A percentile compares a stretch with the other conserved stretches of the same genome.
These are phyloP conservation scores for Argopecten irradians DNA, from an alignment of 1,140 invertebrate species.

Conservation along the genomic window DNA sequence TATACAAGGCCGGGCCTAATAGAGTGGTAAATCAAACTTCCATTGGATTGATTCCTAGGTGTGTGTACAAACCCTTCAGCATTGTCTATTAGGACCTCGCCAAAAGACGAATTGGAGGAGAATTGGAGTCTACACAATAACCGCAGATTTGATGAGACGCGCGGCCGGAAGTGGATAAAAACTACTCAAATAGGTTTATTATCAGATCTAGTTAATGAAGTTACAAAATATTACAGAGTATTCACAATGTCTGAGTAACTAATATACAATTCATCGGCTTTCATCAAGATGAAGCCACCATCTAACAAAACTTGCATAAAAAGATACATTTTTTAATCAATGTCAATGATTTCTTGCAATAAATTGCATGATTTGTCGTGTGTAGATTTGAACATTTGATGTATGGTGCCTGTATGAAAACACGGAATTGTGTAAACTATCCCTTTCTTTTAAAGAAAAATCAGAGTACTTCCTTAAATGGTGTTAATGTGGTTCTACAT, in stretches of 20 bases:
- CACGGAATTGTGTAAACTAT: no score
- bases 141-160: neutral
- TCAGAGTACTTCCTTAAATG: no score
- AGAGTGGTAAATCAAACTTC: neutral
- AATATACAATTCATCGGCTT: neutral
- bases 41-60: neutral
- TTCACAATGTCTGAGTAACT: neutral
- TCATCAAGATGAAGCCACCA: neutral
- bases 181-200: neutral
- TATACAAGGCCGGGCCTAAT: neutral
- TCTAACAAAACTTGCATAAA: neutral
- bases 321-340: no score
- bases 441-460: no score
- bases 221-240: neutral
- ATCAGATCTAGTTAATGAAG: no score
- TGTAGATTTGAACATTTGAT: no score
- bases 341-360: no score
- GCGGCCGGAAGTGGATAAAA: neutral
- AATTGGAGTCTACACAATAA: neutral
- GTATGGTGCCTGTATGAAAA: no score
- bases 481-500: no score
- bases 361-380: no score
- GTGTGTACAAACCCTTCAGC: constrained; percentile 4
- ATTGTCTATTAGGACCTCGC: neutral
- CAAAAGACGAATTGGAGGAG: neutral